Percentiles rank a stretch among this genome's conserved stretches.
These are phyloP conservation scores for Gobio occitaniae DNA, from an alignment of 2,797 vertebrate genomes.

Conservation along the genomic window DNA sequence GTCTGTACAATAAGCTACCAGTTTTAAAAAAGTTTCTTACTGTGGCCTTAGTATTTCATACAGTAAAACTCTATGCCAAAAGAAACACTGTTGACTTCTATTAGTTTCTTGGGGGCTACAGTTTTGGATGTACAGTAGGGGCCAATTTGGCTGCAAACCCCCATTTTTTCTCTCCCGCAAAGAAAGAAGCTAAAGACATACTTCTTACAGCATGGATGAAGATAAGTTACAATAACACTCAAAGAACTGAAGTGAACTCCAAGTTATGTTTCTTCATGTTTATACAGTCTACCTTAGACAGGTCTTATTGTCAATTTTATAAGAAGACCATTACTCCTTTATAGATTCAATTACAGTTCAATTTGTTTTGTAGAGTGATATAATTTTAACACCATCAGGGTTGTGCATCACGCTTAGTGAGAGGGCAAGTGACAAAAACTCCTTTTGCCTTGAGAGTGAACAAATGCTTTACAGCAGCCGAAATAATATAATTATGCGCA, in stretches of 20 bases:
- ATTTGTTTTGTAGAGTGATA: not conserved
- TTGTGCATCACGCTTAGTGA: not conserved
- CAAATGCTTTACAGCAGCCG: not conserved
- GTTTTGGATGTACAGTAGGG: slow-evolving; percentile 47
- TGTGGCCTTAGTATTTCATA: slow-evolving; percentile 40
- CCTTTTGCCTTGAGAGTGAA: not conserved
- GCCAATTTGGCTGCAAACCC: slow-evolving; percentile 44
- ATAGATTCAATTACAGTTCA: slow-evolving; percentile 19
- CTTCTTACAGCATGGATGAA: slow-evolving; percentile 25
- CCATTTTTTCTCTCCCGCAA: slow-evolving; percentile 35
- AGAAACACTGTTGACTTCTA: slow-evolving; percentile 57
- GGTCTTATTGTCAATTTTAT: slow-evolving; percentile 29
- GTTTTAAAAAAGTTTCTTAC: slow-evolving; percentile 40
- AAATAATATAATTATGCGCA: not conserved
- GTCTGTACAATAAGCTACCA: slow-evolving; percentile 41
- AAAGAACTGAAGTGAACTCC: slow-evolving; percentile 33
- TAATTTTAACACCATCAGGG: not conserved
- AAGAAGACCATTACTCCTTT: slow-evolving; percentile 9
- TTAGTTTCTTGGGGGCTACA: slow-evolving; percentile 54
- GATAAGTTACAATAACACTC: slow-evolving; percentile 11
- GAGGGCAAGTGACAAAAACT: not conserved
- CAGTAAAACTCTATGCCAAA: slow-evolving; percentile 52
- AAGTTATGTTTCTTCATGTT: slow-evolving; percentile 36
- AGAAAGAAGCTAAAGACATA: slow-evolving; percentile 49
- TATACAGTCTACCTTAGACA: slow-evolving; percentile 24